phyloP scores from a whole-genome alignment of 2,888 invertebrate species.

The Lottia scabra region DNA sequence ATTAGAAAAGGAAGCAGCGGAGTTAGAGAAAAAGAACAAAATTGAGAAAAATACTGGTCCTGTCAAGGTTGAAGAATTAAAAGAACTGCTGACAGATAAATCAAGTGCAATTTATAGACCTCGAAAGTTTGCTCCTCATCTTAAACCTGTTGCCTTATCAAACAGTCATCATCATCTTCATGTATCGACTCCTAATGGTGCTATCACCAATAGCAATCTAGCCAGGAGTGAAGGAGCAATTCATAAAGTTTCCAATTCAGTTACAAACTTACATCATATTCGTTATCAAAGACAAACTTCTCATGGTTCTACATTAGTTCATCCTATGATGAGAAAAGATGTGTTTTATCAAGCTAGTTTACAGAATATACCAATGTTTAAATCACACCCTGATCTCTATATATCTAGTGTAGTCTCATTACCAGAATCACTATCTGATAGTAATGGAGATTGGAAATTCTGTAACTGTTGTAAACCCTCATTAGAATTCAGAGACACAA shows the following conservation, averaged over 20 bases:
- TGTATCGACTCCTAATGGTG: neutral
- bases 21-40: neutral
- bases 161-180: neutral
- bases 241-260: slow-evolving; percentile 23
- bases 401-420: slow-evolving; percentile 64
- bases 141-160: neutral
- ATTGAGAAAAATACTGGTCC: neutral
- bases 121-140: neutral
- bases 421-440: slow-evolving; percentile 36
- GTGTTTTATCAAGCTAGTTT: slow-evolving; percentile 88
- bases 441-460: slow-evolving; percentile 39
- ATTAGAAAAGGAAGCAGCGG: slow-evolving; percentile 2
- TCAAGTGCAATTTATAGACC: neutral
- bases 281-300: slow-evolving; percentile 8
- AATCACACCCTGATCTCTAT: slow-evolving; percentile 65
- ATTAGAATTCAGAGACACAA: slow-evolving; percentile 43
- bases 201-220: slow-evolving; percentile 3
- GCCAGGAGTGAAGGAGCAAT: slow-evolving; percentile 41
- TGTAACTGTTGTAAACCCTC: slow-evolving; percentile 31
- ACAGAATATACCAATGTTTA: slow-evolving; percentile 71
- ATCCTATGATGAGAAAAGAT: slow-evolving; percentile 80
- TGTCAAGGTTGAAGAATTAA: neutral
- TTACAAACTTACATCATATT: slow-evolving; percentile 15
- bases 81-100: neutral
- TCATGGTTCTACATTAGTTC: slow-evolving; percentile 3